Evolutionary conservation across 2,888 invertebrate genomes (phyloP), one percentile per base, ranked within the genome.

Genomic region (Volucella zonaria): DNA sequence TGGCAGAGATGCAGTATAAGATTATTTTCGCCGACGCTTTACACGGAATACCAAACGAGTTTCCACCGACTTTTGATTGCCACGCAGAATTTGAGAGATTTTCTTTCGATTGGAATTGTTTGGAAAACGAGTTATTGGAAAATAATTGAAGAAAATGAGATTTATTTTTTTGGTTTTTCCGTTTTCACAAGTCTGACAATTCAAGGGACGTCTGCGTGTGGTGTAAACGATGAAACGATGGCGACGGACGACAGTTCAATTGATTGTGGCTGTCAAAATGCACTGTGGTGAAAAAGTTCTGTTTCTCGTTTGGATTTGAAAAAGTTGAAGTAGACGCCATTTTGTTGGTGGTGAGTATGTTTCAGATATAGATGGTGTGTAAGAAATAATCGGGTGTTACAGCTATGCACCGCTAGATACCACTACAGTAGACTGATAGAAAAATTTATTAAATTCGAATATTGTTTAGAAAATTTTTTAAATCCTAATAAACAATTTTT

Each of bases 151-250:
- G 45, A 52, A 66, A 59, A 67, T 31, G 31, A 38, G 12, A 45
- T 15, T 11, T 45, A 11, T 43, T 15, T 42, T 61, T 18, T 11
- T 8, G 9, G 23, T 68, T 38, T 51, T 49, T 42, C 38, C 15
- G 15, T 45, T 68, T 67, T 47, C 40, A 40, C 61, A 70, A 80
- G 31, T 56, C 40, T 64, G 49, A 58, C 71, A 61, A 47, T 31
- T 6, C 31, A 61, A 49, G 51, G 47, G 66, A 15, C 74, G 31
- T 78, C 79, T 82, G 73, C 74, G 74, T 59, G 70, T 66, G 68
- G 56, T 67, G 43, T 67, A 42, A 68, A 23, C 47, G 14, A 18
- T 56, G 42, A 75, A 68, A 45, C 51, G 15, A 78, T 67, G 11
- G 66, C 66, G 68, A 75, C 58, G 49, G 11, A 79, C 43, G 38